Evolutionary conservation across 2,888 invertebrate genomes (phyloP), one percentile per base, ranked within the genome.

Genomic region (Papilio demoleus): DNA sequence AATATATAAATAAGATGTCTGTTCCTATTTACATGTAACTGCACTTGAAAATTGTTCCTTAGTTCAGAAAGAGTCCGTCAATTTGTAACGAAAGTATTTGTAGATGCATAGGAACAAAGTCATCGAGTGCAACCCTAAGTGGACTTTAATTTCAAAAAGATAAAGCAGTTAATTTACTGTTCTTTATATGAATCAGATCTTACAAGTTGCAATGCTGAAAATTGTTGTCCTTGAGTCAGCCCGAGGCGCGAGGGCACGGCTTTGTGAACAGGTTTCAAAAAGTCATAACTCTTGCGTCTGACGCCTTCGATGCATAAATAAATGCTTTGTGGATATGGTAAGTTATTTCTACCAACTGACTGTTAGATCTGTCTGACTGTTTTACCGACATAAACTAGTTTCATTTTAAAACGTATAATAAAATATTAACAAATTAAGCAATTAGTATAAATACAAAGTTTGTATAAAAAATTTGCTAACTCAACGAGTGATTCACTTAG

Each of bases 241-340:
- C 71, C 63, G 73, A 73, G 76, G 77, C 74, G 47, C 74, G 27
- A 53, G 53, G 71, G 72, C 71, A 67, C 70, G 75, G 70, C 75
- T 50, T 60, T 60, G 27, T 60, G 60, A 79, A 80, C 80, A 72
- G 79, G 79, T 79, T 80, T 71, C n/a, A 61, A 70, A 73, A 73
- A 73, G 74, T 76, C 75, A 77, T 80, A 79, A 78, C 78, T 78
- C 71, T 70, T 70, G 70, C 65, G 36, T 59, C 73, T 71, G 73
- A 76, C 78, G 78, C 80, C 84, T 81, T 74, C 71, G 78, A 86
- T 77, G 78, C 80, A 85, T 83, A 84, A 86, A 83, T 76, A 78
- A 76, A 76, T 74, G 75, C 77, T 74, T 70, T 72, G 74, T 70
- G 73, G 74, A 78, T 74, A 72, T 70, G 78, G 77, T 77, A 77